A percentile compares a stretch with the other conserved stretches of the same genome.
Conservation (phyloP, 2,797 vertebrate species). For the Protonibea diacanthus region DNA sequence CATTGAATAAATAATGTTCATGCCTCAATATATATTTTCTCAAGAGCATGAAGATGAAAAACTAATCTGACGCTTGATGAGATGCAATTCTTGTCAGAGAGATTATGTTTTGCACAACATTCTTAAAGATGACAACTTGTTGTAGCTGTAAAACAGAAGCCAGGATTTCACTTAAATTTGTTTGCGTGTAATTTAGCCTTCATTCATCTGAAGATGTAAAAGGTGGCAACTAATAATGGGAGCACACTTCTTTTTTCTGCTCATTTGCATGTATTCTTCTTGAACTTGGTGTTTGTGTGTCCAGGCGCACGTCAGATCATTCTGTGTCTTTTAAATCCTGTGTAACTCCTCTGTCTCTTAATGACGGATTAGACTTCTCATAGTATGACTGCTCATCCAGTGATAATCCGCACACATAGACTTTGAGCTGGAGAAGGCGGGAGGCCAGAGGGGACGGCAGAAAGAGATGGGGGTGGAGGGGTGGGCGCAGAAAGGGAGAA, state of each 20-base stretch:
- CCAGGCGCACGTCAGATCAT: conserved; percentile 34
- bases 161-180: background rate
- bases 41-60: conserved; percentile 18
- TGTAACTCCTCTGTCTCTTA: conserved; percentile 73
- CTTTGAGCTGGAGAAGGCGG: conserved; percentile 57
- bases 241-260: background rate
- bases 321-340: conserved; percentile 63
- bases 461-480: background rate
- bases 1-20: conserved; percentile 13
- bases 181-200: background rate
- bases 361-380: conserved; percentile 79
- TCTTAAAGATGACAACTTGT: conserved; percentile 35
- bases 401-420: conserved; percentile 67
- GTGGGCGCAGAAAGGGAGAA: background rate
- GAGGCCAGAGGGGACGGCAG: conserved; percentile 42
- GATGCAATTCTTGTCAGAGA: conserved; percentile 24
- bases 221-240: background rate
- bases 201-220: conserved; percentile 11
- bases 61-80: conserved; percentile 32
- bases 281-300: conserved; percentile 29
- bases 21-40: background rate
- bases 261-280: conserved; percentile 23
- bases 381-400: conserved; percentile 77
- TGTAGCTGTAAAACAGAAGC: conserved; percentile 27
- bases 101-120: conserved; percentile 18